phyloP scores from a whole-genome alignment of 2,113 vertebrate species.

The Psettodes erumei region DNA sequence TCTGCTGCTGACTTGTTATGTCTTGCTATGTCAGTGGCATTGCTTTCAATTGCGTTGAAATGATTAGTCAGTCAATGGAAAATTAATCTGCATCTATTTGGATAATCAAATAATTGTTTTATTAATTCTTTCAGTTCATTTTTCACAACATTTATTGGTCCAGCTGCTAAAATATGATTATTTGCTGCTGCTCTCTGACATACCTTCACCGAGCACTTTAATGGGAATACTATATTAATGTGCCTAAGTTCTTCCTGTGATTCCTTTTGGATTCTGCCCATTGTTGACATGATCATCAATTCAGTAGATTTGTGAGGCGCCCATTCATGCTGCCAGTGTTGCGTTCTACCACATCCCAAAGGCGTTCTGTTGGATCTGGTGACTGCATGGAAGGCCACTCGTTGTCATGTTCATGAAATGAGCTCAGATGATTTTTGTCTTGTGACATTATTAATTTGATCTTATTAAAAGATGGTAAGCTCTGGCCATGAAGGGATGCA shows the following conservation, averaged over 20 bases:
- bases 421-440: no score
- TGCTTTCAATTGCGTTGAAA: constrained; percentile 19
- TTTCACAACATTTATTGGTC: neutral
- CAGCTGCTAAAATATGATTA: neutral
- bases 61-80: neutral
- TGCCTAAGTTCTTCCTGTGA: no score
- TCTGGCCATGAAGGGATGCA: no score
- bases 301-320: neutral
- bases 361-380: no score
- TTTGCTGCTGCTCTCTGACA: neutral
- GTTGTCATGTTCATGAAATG: no score
- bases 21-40: constrained; percentile 13
- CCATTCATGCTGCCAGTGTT: neutral
- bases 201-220: neutral
- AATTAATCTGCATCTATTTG: no score
- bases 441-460: no score
- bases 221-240: neutral
- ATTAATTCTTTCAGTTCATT: no score
- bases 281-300: neutral
- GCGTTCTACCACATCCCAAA: neutral
- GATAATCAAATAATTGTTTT: no score
- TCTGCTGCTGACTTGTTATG: constrained; percentile 7
- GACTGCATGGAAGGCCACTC: no score
- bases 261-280: neutral
- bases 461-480: no score